Evolutionary conservation across 2,888 invertebrate species (phyloP), one percentile per base, ranked within the genome.

Genomic region (Nymphalis urticae): DNA sequence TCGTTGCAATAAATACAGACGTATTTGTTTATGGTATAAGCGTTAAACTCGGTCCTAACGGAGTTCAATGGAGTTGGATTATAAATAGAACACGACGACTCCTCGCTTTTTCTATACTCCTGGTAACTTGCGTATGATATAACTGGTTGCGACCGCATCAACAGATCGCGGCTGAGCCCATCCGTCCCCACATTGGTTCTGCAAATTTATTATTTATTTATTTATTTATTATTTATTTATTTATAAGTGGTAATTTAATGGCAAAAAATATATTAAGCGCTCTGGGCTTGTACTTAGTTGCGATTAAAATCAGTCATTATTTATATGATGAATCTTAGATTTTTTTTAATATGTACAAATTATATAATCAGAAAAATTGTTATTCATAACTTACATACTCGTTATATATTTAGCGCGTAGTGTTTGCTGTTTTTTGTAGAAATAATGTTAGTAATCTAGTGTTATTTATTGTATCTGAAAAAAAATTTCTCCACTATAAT

Each of bases 41-140:
- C 9, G 6, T 13, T 24, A 61, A 21, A 61, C 1, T 48, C n/a
- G 17, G 24, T 7, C 10, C 3, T 48, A 10, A 48, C 17, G 27
- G 48, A 21, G 61, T 16, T 48, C 61, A 48, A 17, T 48, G 10
- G 27, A 27, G 9, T 42, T 61, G 27, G 61, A n/a, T 24, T 8
- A 21, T 21, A 58, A 58, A 36, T 42, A 17, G 51, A 53, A 17
- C 21, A 42, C 19, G 17, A 51, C 6, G 79, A 62, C 81, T 86
- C 81, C 73, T 79, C n/a, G 62, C 6, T 6, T 13, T 9, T 79
- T 83, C 80, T 92, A 86, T 60, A 72, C 72, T 79, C 90, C 90
- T 91, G 83, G 90, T 91, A 89, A 74, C 79, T 82, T 86, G 90
- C 90, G 90, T 89, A 89, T 83, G 85, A 78, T 82, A 86, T 80